A percentile compares a stretch with the other conserved stretches of the same genome.
Conservation (phyloP, 2,888 invertebrate genomes). For the Rhorus exstirpatorius region DNA sequence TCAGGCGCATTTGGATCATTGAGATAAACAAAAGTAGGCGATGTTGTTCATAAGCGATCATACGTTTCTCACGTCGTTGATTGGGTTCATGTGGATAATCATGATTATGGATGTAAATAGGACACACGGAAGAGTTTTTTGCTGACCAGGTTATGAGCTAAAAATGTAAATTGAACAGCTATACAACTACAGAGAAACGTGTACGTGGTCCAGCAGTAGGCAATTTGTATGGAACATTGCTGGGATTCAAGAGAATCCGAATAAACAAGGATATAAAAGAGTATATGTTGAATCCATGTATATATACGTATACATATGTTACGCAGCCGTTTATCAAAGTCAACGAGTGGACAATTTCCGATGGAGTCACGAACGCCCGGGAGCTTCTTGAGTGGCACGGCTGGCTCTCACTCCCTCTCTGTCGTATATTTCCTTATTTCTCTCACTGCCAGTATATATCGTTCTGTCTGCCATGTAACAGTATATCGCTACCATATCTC, state of each 20-base stretch:
- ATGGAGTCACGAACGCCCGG: conserved; percentile 74
- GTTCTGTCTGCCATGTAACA: neutral
- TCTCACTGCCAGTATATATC: neutral
- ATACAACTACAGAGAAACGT: neutral
- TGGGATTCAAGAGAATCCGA: conserved; percentile 8
- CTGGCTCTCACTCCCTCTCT: neutral
- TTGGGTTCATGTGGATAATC: too few species aligned
- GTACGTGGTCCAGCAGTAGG: neutral
- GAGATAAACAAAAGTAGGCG: neutral
- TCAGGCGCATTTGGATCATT: neutral
- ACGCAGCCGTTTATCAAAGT: conserved; percentile 75
- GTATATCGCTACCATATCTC: too few species aligned
- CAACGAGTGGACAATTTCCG: conserved; percentile 74
- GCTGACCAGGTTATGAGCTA: neutral
- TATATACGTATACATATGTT: conserved; percentile 31
- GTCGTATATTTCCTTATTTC: neutral
- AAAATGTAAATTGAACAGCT: conserved; percentile 11
- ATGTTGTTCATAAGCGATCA: neutral
- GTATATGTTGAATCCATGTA: neutral
- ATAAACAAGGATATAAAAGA: conserved; percentile 1
- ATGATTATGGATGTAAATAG: too few species aligned
- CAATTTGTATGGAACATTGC: conserved; percentile 14
- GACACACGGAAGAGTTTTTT: neutral
- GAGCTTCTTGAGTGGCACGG: neutral
- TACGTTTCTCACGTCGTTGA: too few species aligned